Base-by-base conservation (phyloP, 2,797 vertebrate genomes). In the Zalophus californianus region DNA sequence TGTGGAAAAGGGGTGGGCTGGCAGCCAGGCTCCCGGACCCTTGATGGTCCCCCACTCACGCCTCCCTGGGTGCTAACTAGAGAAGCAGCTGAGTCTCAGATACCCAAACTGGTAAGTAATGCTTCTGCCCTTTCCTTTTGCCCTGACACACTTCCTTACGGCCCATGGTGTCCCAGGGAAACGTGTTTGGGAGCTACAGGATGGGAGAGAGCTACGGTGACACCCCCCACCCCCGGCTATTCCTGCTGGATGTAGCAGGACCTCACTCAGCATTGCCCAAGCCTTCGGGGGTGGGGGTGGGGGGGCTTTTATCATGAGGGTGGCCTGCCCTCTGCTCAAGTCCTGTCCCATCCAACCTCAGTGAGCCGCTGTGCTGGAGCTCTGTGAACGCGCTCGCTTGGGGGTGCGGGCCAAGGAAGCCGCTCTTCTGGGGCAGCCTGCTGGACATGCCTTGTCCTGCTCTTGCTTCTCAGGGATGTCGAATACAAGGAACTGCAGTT, bases 401-500 rank as follows among this genome's bases (percentile, higher is more conserved):
- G 11, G 56, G 56, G 73, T 20, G 1, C 4, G 52, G 13, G 66
- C 58, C 58, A 3, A 18, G 44, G 68, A 20, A 21, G 38, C 82
- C 3, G 0, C 8, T 25, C 48, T 10, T 5, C 27, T 13, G 10
- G 0, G 0, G 1, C 8, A 5, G 15, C 32, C 44, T 1, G 0
- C 64, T 14, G 56, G 50, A 79, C 20, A 0, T 85, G 58, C 79
- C 80, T 20, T 1, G 25, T 29, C 58, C 60, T 1, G 0, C 70
- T 78, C 78, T 96, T 54, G 98, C 77, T 95, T 97, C 96, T 82
- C 99, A 99, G 99, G 96, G 99, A 99, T 92, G 98, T 99, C 2
- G 99, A 99, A 96, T 99, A 99, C 98, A 99, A 99, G 98, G 99
- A 99, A 77, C 98, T 99, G 97, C 99, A 99, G 97, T 89, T 99